These are phyloP conservation scores for Typhlichthys subterraneus DNA, from an alignment of 2,797 vertebrate species.

Conservation along the genomic window DNA sequence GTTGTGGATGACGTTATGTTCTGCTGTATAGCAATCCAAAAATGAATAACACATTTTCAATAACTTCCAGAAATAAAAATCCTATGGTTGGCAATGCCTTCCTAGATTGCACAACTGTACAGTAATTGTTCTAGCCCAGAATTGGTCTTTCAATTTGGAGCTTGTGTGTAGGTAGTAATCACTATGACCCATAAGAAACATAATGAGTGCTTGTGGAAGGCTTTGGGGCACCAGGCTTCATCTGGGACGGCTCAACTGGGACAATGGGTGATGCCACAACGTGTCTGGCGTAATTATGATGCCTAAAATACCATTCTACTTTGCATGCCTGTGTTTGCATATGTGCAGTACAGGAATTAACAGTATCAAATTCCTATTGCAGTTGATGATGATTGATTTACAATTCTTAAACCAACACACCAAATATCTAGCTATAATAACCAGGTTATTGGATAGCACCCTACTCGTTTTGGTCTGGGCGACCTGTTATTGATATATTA, in stretches of 20 bases:
- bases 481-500: too few relatives aligned
- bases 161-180: conserved; percentile 60
- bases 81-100: conserved; percentile 21
- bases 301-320: conserved; percentile 40
- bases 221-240: conserved; percentile 39
- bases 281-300: conserved; percentile 51
- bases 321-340: neutral
- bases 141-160: conserved; percentile 53
- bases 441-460: too few relatives aligned
- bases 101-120: conserved; percentile 18
- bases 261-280: conserved; percentile 48
- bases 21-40: conserved; percentile 10
- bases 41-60: conserved; percentile 32
- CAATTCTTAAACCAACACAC: too few relatives aligned
- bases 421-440: too few relatives aligned
- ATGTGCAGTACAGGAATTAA: neutral
- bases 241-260: conserved; percentile 33
- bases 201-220: conserved; percentile 62
- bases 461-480: too few relatives aligned
- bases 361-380: too few relatives aligned
- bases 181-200: conserved; percentile 57
- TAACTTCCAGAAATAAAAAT: conserved; percentile 4
- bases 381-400: too few relatives aligned
- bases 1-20: conserved; percentile 18
- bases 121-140: conserved; percentile 36